These are phyloP conservation scores for Drosophila anomelani DNA, from an alignment of 2,888 invertebrate genomes.

Conservation along the genomic window DNA sequence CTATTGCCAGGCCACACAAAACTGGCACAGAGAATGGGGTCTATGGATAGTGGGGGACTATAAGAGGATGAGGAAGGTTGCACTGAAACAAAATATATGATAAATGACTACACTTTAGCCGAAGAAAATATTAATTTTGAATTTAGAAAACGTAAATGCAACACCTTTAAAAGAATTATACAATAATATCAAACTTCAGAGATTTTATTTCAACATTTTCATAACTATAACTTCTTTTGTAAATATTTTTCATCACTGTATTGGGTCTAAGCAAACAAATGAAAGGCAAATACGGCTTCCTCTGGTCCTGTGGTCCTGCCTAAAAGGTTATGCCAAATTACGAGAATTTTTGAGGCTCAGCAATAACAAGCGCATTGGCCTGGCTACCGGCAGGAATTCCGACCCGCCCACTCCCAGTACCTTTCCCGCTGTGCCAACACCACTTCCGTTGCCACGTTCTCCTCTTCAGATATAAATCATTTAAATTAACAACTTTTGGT, in stretches of 20 bases:
- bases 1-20: slow-evolving; percentile 60
- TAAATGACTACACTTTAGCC: too few species aligned
- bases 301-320: slow-evolving; percentile 23
- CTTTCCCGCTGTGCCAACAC: slow-evolving; percentile 5
- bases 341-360: slow-evolving; percentile 78
- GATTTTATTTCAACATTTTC: background rate
- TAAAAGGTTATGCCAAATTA: slow-evolving; percentile 77
- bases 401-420: background rate
- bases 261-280: slow-evolving; percentile 55
- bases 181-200: background rate
- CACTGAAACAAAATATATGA: background rate
- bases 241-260: background rate
- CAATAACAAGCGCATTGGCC: slow-evolving; percentile 53
- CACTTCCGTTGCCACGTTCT: slow-evolving; percentile 24
- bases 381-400: slow-evolving; percentile 17
- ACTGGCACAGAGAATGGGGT: background rate
- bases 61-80: background rate
- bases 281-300: slow-evolving; percentile 21
- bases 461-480: slow-evolving; percentile 79
- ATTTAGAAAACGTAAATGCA: too few species aligned
- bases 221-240: too few species aligned
- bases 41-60: background rate
- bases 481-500: slow-evolving; percentile 83
- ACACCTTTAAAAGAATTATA: too few species aligned
- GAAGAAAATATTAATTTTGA: too few species aligned